A percentile compares a stretch with the other conserved stretches of the same genome.
phyloP scores from a whole-genome alignment of 2,888 invertebrate species.

The Parnassius orleans region DNA sequence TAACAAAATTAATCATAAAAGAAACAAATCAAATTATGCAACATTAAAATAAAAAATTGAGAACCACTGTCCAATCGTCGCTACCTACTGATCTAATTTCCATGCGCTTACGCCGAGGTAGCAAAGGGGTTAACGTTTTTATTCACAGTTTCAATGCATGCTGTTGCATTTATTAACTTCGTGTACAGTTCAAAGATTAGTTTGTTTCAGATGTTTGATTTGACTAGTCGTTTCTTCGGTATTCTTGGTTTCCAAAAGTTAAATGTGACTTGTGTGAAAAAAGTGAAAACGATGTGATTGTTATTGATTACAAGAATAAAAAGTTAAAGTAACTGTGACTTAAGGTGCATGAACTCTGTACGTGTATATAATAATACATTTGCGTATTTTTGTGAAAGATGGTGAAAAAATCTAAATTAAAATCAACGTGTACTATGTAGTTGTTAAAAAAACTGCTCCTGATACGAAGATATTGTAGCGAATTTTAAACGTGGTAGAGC shows the following conservation, averaged over 20 bases:
- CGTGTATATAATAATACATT: too few species aligned
- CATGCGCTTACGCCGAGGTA: constrained; percentile 72
- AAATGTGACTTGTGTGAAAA: constrained; percentile 23
- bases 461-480: too few species aligned
- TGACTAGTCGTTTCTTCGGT: constrained; percentile 48
- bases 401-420: too few species aligned
- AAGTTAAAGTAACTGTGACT: too few species aligned
- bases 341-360: too few species aligned
- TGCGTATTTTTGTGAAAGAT: too few species aligned
- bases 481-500: too few species aligned
- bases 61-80: constrained; percentile 42
- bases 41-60: constrained; percentile 47
- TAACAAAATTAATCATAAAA: too few species aligned
- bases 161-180: constrained; percentile 74
- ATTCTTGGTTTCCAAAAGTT: constrained; percentile 27
- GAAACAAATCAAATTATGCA: too few species aligned
- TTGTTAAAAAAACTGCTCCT: too few species aligned
- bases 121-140: constrained; percentile 70
- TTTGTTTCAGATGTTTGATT: constrained; percentile 67
- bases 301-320: not conserved
- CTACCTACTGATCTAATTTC: constrained; percentile 81
- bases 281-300: constrained; percentile 14
- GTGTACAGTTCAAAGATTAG: constrained; percentile 63
- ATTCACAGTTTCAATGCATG: constrained; percentile 69
- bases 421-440: too few species aligned